Evolutionary conservation across 1,140 invertebrate species (phyloP).

Genomic region (Prorops nasuta): DNA sequence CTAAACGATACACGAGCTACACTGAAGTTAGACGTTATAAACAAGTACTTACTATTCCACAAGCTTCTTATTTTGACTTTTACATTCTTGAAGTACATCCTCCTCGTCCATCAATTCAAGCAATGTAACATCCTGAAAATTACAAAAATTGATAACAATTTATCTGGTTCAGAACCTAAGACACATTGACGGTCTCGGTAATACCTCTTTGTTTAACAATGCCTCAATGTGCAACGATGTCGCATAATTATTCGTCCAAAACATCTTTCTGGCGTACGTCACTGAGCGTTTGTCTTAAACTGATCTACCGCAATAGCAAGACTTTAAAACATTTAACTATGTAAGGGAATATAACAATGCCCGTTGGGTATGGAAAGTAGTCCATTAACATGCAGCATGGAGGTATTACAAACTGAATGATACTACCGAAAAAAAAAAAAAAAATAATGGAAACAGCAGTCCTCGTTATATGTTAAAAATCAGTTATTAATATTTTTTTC

Average conservation of each 20-base stretch:
- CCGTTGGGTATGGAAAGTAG: constrained; percentile 5
- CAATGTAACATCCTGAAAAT: constrained; percentile 82
- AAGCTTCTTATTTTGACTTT: constrained; percentile 86
- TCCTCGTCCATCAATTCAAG: constrained; percentile 90
- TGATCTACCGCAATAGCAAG: constrained; percentile 13
- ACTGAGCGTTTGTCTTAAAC: constrained; percentile 1
- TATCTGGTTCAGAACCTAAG: constrained; percentile 7
- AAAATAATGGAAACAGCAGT: not conserved
- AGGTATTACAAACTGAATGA: constrained; percentile 1
- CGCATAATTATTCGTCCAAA: constrained; percentile 76
- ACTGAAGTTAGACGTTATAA: not conserved
- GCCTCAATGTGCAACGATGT: constrained; percentile 73
- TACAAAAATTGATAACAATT: constrained; percentile 5
- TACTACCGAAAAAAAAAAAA: not conserved
- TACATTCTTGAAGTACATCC: constrained; percentile 94
- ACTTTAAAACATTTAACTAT: constrained; percentile 19
- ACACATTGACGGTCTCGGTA: not conserved
- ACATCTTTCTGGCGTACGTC: constrained; percentile 61
- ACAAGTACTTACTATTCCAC: constrained; percentile 82
- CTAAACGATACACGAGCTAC: not conserved
- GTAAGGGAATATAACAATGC: constrained; percentile 20
- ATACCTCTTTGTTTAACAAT: constrained; percentile 73
- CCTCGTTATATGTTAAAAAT: not conserved
- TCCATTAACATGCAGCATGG: constrained; percentile 23
- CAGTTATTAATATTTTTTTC: not conserved